Base-by-base conservation (phyloP, 2,113 vertebrate species). In the Phoenicopterus ruber region DNA sequence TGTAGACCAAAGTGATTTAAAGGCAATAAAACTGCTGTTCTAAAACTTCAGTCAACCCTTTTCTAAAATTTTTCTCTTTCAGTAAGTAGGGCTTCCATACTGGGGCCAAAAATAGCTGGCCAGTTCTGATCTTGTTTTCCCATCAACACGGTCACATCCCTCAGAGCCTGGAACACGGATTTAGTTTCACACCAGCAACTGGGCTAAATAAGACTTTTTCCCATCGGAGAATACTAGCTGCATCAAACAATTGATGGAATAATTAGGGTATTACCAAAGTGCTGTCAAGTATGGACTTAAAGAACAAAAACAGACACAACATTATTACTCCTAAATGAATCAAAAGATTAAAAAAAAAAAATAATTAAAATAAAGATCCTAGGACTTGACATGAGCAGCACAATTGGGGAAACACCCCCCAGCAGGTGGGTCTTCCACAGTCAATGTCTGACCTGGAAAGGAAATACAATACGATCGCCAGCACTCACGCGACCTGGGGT, bases 191-290 rank as follows among this genome's bases (percentile, higher is more conserved):
- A 95, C 89, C 89, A 94, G 73, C 86, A 83, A 72, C 47, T 86
- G 89, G 96, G 83, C 92, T 89, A 71, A 72, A 66, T 89, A 94
- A 93, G 94, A 95, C 69, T 71, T 93, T 93, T 97, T 97, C 96
- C 96, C 96, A 96, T 96, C 40, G 1, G 97, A 97, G 97, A 97
- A 97, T 97, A 97, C 95, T 24, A 95, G 40, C 94, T 94, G 94
- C 97, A 97, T 96, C 97, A 96, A 97, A 97, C 88, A 98, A 96
- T 94, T 96, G 96, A 96, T 97, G 96, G 94, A 88, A 95, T 96
- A 97, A 96, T 89, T 74, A 61, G 86, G 74, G 78, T 83, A 91
- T 93, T 90, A 96, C 88, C 92, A 93, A 96, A 96, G 88, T 92
- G 92, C 92, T 90, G 90, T 94, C 96, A 94, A 92, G 85, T 96